Base-by-base conservation (phyloP, 1,140 invertebrate species). In the Bombus confusus region DNA sequence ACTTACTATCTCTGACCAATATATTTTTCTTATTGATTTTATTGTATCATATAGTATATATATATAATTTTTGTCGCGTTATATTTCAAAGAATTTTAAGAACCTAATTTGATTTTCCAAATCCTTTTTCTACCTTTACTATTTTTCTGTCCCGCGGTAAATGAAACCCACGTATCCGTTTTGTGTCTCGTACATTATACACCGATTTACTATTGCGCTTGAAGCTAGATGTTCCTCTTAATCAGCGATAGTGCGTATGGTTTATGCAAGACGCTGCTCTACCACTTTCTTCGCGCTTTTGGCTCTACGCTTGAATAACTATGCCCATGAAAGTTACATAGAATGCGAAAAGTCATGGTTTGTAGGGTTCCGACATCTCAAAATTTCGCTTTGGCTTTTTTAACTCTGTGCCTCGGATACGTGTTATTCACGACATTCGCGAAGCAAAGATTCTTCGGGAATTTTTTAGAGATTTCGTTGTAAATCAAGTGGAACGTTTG, bases 221-320 rank as follows among this genome's bases (percentile, higher is more conserved):
- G n/a, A 28, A 43, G 47, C 1, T 22, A 34, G 77, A 79, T 68
- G n/a, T 79, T 39, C 62, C 41, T 43, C 59, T 79, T 79, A 79
- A 79, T 79, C 77, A 79, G 13, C 62, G 62, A 79, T 79, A 79
- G 77, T 79, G 77, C 77, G 37, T 47, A n/a, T 79, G 39, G 41
- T 79, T 79, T 79, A 79, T 79, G 77, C 77, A 79, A 12, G 41
- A 79, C 22, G 31, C 77, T 8, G 62, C 13, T 79, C 77, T 12
- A 28, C 39, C 62, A 66, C 13, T 68, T 79, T 79, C 62, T 62
- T 79, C 39, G 41, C 41, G 62, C 62, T 59, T 76, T 52, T 43
- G 31, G 12, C 3, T 9, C 4, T 13, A 8, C 1, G 59, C 22
- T 76, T 25, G 62, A 47, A 34, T 47, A 79, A 68, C 39, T 34